phyloP scores from a whole-genome alignment of 2,113 vertebrate species.

The Oncorhynchus mykiss region DNA sequence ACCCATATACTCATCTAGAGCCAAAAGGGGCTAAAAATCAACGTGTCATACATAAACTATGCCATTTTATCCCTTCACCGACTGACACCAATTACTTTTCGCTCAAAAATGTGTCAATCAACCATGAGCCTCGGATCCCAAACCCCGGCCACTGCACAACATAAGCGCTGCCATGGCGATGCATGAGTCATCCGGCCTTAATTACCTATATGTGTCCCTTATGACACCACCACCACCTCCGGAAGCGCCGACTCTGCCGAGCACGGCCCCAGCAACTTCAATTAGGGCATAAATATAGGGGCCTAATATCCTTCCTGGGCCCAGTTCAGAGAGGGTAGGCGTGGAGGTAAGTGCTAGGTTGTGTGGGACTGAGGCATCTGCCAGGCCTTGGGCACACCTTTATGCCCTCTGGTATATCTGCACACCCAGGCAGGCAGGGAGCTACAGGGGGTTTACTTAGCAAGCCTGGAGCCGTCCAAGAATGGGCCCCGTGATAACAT shows the following conservation, averaged over 20 bases:
- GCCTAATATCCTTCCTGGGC: constrained; percentile 28
- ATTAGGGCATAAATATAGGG: constrained; percentile 16
- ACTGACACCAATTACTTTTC: not conserved
- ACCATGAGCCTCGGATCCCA: not conserved
- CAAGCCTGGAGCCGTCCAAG: constrained; percentile 1
- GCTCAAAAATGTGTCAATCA: not conserved
- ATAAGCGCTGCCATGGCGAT: not conserved
- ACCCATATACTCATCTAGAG: too few relatives aligned
- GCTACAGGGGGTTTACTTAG: not conserved
- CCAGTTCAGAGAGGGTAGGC: not conserved
- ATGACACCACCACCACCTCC: not conserved
- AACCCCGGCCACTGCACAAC: not conserved
- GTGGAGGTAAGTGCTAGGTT: constrained; percentile 10
- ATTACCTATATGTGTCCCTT: not conserved
- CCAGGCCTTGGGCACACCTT: constrained; percentile 29
- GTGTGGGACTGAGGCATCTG: not conserved
- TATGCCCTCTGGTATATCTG: constrained; percentile 21
- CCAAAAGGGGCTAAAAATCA: too few relatives aligned
- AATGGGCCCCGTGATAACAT: constrained; percentile 14
- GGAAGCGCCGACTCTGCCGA: not conserved
- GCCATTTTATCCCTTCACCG: not conserved
- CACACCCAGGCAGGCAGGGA: constrained; percentile 7
- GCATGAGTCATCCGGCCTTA: not conserved
- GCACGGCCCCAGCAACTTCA: not conserved
- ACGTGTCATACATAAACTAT: too few relatives aligned